Evolutionary conservation across 2,888 invertebrate genomes (phyloP).

Genomic region (Onthophagus sagittarius): DNA sequence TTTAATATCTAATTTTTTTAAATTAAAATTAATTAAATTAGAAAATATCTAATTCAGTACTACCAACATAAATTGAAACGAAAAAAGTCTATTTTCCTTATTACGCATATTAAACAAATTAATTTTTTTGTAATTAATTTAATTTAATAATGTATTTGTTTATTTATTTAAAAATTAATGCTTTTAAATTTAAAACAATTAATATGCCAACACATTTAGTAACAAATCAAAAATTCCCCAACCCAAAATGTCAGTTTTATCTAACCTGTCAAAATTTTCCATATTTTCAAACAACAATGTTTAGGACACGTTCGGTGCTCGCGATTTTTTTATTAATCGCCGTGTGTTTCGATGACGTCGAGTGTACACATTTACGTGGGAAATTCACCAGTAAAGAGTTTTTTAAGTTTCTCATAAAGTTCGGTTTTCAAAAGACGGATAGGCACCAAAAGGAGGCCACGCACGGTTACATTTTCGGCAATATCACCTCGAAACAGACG

Average conservation of each 20-base stretch:
- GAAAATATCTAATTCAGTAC: too few relatives aligned
- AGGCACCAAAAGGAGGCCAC: conserved; percentile 79
- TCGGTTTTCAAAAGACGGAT: conserved; percentile 95
- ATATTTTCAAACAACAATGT: conserved; percentile 26
- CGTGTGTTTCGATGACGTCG: conserved; percentile 28
- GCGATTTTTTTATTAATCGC: conserved; percentile 30
- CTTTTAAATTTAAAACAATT: neutral
- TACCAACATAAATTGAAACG: too few relatives aligned
- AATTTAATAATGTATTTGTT: too few relatives aligned
- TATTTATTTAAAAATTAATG: neutral
- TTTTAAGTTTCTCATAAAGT: conserved; percentile 90
- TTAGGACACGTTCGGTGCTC: conserved; percentile 26
- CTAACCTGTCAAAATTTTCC: conserved; percentile 25
- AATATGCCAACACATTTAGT: neutral
- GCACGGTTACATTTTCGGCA: conserved; percentile 94
- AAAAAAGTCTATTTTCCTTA: too few relatives aligned
- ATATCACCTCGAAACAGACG: conserved; percentile 71
- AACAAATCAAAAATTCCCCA: neutral
- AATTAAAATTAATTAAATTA: too few relatives aligned
- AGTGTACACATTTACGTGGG: conserved; percentile 55
- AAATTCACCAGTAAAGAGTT: conserved; percentile 68
- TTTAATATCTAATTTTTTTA: too few relatives aligned
- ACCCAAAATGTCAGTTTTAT: conserved; percentile 3
- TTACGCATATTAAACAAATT: too few relatives aligned
- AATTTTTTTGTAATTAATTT: too few relatives aligned